These are phyloP conservation scores for Haliaeetus albicilla DNA, from an alignment of 2,797 vertebrate species.

Conservation along the genomic window DNA sequence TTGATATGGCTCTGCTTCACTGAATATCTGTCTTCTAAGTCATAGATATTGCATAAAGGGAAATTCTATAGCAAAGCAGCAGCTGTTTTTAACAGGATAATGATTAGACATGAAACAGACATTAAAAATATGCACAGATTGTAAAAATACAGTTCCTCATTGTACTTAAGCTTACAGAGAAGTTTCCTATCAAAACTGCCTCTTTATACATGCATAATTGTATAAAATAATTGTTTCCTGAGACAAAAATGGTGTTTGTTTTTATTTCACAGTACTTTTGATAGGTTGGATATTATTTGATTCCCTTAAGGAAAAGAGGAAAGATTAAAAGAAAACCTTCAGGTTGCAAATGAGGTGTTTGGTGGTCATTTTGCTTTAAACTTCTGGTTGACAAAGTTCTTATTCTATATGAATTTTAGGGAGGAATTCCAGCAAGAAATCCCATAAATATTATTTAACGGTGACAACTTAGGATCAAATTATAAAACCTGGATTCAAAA, in stretches of 20 bases:
- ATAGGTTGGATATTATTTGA: background rate
- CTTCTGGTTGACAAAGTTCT: background rate
- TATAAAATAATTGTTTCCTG: background rate
- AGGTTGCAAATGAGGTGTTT: fast-evolving
- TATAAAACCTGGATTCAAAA: background rate
- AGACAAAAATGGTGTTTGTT: fast-evolving
- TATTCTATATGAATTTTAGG: background rate
- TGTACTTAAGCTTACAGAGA: background rate
- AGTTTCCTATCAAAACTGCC: background rate
- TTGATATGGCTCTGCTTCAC: background rate
- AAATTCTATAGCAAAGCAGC: background rate
- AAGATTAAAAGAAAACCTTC: background rate
- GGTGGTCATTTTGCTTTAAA: background rate
- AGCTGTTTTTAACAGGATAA: background rate
- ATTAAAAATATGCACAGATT: background rate
- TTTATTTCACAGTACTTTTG: background rate
- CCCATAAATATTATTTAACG: background rate
- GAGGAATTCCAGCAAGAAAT: background rate
- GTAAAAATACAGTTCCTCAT: background rate
- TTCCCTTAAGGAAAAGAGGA: background rate
- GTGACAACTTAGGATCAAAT: background rate
- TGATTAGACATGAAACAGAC: background rate
- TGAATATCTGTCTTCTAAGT: background rate
- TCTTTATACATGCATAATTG: background rate
- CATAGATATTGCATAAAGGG: background rate